Conservation (phyloP, 2,797 vertebrate genomes). For the Muscicapa comitata region DNA sequence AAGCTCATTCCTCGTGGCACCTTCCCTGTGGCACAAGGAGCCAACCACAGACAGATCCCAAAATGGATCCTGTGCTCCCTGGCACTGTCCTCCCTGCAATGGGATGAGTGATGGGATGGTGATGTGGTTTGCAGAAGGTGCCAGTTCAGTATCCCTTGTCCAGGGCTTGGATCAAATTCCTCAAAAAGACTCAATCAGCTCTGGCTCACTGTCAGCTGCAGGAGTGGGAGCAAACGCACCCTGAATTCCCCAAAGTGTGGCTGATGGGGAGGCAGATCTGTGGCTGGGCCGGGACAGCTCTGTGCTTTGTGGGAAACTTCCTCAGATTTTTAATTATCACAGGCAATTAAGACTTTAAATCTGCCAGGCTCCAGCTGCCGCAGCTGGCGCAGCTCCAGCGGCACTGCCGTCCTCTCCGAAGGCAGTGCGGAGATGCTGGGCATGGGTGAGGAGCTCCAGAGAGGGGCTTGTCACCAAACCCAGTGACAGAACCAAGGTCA, state of each 20-base stretch:
- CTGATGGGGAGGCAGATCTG: not conserved
- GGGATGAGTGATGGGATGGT: not conserved
- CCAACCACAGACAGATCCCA: accelerated
- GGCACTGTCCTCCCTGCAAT: not conserved
- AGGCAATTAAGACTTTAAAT: conserved; percentile 59
- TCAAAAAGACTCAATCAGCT: not conserved
- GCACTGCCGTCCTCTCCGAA: not conserved
- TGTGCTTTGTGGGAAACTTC: conserved; percentile 11
- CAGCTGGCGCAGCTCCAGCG: not conserved
- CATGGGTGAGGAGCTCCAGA: not conserved
- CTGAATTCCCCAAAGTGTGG: not conserved
- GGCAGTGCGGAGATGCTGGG: not conserved
- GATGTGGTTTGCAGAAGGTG: not conserved
- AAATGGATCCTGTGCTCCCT: not conserved
- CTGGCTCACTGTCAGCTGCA: accelerated
- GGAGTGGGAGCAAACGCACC: not conserved
- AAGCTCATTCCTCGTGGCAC: accelerated
- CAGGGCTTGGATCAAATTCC: not conserved
- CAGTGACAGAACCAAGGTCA: not conserved
- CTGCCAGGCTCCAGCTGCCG: conserved; percentile 35
- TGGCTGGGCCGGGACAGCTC: not conserved
- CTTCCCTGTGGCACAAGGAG: not conserved
- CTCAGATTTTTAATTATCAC: conserved; percentile 48
- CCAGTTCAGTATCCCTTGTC: no score
- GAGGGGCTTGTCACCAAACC: not conserved